Conservation (phyloP, 2,888 invertebrate species). For the Brachyptera risi region DNA sequence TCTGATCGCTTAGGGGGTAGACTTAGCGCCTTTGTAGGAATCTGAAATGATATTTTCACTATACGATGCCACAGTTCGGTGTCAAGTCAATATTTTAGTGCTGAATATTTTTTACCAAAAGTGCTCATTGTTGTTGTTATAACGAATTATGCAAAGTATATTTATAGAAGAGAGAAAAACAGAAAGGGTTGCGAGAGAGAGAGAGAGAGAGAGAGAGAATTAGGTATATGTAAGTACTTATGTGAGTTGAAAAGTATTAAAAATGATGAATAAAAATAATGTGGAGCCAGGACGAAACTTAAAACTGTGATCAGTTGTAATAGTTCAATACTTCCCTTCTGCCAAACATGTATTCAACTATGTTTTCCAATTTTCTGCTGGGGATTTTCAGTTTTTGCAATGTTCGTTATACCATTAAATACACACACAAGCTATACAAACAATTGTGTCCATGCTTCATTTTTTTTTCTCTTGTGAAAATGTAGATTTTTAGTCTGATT, state of each 20-base stretch:
- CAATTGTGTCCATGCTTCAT: too few relatives aligned
- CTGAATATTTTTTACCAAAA: conserved; percentile 59
- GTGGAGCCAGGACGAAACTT: conserved; percentile 4
- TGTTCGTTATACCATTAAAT: conserved; percentile 11
- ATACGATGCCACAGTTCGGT: conserved; percentile 5
- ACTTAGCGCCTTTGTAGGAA: conserved; percentile 18
- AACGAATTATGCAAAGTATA: conserved; percentile 21
- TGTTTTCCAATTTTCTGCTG: background rate
- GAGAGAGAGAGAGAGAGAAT: too few relatives aligned
- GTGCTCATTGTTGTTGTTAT: conserved; percentile 62
- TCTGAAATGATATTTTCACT: conserved; percentile 19
- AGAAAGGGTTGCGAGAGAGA: too few relatives aligned
- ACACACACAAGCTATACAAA: conserved; percentile 4
- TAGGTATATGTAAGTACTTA: too few relatives aligned
- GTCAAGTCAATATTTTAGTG: conserved; percentile 25
- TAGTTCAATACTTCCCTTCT: conserved; percentile 9
- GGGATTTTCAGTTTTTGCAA: conserved; percentile 1
- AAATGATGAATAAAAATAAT: conserved; percentile 2
- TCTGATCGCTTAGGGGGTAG: too few relatives aligned
- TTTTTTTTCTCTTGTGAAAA: too few relatives aligned
- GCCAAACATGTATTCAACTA: conserved; percentile 15
- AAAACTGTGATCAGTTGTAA: conserved; percentile 15
- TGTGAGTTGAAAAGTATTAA: background rate
- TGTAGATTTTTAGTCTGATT: too few relatives aligned
- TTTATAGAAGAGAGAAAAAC: too few relatives aligned